Evolutionary conservation across 2,797 vertebrate genomes (phyloP).

Genomic region (Diceros bicornis): DNA sequence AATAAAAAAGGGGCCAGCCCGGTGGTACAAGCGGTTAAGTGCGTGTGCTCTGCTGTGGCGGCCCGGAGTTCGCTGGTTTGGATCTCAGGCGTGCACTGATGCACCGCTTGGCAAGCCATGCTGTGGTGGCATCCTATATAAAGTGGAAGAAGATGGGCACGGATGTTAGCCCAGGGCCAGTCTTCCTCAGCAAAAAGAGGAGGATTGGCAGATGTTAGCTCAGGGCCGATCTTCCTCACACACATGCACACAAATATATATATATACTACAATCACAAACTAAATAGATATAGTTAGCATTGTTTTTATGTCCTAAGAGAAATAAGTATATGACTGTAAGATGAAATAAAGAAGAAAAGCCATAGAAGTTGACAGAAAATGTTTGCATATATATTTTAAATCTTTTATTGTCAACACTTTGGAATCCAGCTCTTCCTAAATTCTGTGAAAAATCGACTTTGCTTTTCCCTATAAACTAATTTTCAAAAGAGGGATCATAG

Average conservation of each 20-base stretch:
- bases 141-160: too few species aligned
- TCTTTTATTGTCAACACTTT: constrained; percentile 85
- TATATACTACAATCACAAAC: neutral
- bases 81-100: too few species aligned
- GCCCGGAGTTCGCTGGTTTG: too few species aligned
- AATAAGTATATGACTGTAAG: constrained; percentile 70
- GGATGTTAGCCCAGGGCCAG: too few species aligned
- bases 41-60: too few species aligned
- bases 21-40: too few species aligned
- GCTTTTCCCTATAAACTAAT: constrained; percentile 91
- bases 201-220: too few species aligned
- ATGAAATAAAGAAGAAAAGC: neutral
- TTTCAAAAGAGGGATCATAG: constrained; percentile 90
- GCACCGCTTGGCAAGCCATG: too few species aligned
- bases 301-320: constrained; percentile 71
- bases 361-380: constrained; percentile 72
- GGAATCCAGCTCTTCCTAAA: constrained; percentile 91
- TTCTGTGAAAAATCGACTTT: constrained; percentile 91
- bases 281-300: constrained; percentile 51
- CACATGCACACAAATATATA: too few species aligned
- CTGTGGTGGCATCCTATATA: too few species aligned
- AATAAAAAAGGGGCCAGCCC: constrained; percentile 28
- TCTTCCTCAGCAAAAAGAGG: too few species aligned
- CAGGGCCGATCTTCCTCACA: too few species aligned
- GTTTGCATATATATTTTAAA: constrained; percentile 82